phyloP scores from a whole-genome alignment of 2,888 invertebrate genomes.

The Tricholauxania praeusta region DNA sequence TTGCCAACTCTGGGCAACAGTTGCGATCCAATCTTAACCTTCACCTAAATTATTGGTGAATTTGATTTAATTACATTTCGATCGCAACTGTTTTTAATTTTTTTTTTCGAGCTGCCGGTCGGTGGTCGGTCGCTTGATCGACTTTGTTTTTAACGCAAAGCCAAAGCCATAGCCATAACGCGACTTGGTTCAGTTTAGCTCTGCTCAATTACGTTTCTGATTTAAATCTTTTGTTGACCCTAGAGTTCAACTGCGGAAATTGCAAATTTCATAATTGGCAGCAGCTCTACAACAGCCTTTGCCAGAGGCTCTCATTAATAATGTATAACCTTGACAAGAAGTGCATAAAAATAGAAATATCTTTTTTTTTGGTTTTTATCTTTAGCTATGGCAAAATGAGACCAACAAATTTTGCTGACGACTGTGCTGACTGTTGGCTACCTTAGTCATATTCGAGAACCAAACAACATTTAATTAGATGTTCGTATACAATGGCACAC shows the following conservation, averaged over 20 bases:
- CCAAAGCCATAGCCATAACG: slow-evolving; percentile 22
- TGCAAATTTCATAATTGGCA: slow-evolving; percentile 65
- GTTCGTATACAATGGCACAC: slow-evolving; percentile 18
- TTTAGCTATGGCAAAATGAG: neutral
- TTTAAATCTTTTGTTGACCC: slow-evolving; percentile 65
- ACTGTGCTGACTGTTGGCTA: neutral
- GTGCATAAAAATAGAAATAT: slow-evolving; percentile 26
- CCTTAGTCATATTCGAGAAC: neutral
- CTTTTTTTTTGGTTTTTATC: no score
- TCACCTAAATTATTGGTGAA: slow-evolving; percentile 51
- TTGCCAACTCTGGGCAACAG: neutral
- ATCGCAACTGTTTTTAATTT: slow-evolving; percentile 44
- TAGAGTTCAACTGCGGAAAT: slow-evolving; percentile 66
- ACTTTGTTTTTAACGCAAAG: slow-evolving; percentile 39
- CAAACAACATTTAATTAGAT: slow-evolving; percentile 31
- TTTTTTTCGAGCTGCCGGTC: slow-evolving; percentile 32
- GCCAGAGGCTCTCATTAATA: slow-evolving; percentile 47
- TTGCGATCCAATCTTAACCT: slow-evolving; percentile 37
- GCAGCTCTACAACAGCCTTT: slow-evolving; percentile 33
- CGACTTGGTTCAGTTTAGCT: slow-evolving; percentile 25
- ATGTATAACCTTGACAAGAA: slow-evolving; percentile 34
- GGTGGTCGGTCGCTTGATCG: slow-evolving; percentile 21
- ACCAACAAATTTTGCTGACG: neutral
- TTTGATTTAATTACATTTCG: slow-evolving; percentile 45
- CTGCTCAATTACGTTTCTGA: slow-evolving; percentile 61